phyloP scores from a whole-genome alignment of 2,888 invertebrate species.

The Spilosoma lubricipeda region DNA sequence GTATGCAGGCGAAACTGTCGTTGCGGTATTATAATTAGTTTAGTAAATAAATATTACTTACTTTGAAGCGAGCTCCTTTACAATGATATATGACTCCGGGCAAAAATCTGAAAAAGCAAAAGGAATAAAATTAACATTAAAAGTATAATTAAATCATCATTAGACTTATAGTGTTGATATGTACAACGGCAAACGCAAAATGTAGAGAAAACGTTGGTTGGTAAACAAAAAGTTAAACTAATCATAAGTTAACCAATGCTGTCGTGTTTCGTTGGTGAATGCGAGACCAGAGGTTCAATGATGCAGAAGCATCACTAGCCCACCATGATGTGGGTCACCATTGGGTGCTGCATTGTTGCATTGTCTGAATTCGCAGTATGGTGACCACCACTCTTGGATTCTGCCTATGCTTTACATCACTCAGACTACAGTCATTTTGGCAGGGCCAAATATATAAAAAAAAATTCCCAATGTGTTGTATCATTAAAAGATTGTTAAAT shows the following conservation, averaged over 20 bases:
- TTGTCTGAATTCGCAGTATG: no score
- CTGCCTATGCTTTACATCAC: no score
- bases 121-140: background rate
- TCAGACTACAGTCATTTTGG: no score
- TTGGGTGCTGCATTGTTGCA: no score
- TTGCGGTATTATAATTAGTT: slow-evolving; percentile 35
- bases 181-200: background rate
- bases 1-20: slow-evolving; percentile 43
- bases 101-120: slow-evolving; percentile 78
- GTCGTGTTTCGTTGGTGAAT: no score
- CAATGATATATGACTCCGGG: slow-evolving; percentile 83
- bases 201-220: background rate
- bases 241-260: slow-evolving; percentile 85
- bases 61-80: slow-evolving; percentile 77
- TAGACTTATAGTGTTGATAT: background rate
- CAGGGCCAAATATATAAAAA: no score
- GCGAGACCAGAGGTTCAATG: no score
- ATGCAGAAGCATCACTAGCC: no score
- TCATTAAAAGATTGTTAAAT: slow-evolving; percentile 80
- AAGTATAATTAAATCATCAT: background rate
- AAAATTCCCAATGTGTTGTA: slow-evolving; percentile 81
- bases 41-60: slow-evolving; percentile 58
- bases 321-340: no score
- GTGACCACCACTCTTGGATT: no score
- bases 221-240: slow-evolving; percentile 68